Percentiles rank a stretch among this genome's conserved stretches.
Conservation (phyloP, 2,888 invertebrate species). For the Drosophila mimetica region DNA sequence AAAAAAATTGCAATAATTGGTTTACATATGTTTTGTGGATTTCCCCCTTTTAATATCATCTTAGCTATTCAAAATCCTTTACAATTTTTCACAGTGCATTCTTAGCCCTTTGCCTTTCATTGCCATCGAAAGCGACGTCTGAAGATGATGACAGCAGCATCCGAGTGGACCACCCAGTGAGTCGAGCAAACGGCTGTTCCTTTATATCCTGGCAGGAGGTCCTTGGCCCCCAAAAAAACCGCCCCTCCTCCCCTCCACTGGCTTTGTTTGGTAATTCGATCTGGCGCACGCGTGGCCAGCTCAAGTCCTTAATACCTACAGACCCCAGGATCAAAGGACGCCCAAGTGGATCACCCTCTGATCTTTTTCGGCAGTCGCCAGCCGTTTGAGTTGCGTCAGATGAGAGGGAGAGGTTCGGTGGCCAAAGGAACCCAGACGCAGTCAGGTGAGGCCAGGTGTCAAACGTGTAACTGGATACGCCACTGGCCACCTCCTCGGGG, state of each 20-base stretch:
- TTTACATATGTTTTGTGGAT: too few relatives aligned
- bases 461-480: constrained; percentile 40
- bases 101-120: constrained; percentile 27
- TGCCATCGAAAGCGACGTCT: constrained; percentile 50
- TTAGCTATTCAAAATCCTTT: too few relatives aligned
- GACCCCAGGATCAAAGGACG: constrained; percentile 8
- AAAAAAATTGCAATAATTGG: too few relatives aligned
- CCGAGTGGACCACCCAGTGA: constrained; percentile 44
- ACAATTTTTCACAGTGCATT: not conserved
- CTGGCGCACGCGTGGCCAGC: constrained; percentile 71
- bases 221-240: constrained; percentile 42
- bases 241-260: constrained; percentile 1
- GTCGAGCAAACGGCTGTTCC: constrained; percentile 16
- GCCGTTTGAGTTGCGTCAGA: constrained; percentile 28
- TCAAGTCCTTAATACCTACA: constrained; percentile 12
- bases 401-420: not conserved
- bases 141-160: constrained; percentile 16
- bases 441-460: constrained; percentile 47
- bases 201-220: constrained; percentile 56
- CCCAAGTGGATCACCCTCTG: constrained; percentile 59
- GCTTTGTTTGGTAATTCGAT: constrained; percentile 56
- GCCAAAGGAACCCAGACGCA: not conserved
- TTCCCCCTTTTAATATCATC: too few relatives aligned
- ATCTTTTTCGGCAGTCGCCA: constrained; percentile 64
- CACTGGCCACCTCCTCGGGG: constrained; percentile 1